Base-by-base conservation (phyloP, 2,888 invertebrate genomes). In the Archips xylosteana region DNA sequence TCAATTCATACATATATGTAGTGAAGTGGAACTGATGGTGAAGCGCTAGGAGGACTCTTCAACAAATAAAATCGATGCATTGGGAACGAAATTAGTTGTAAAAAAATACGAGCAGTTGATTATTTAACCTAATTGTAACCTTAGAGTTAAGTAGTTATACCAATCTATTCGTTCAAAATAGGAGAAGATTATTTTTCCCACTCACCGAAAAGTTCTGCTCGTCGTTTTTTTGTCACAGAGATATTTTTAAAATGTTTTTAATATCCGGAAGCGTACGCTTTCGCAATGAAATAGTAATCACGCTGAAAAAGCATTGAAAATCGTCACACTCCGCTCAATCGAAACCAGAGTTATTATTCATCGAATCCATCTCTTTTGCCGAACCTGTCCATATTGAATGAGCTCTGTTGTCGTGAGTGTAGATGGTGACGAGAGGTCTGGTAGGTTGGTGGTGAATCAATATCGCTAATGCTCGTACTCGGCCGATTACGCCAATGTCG, bases 391-490 rank as follows among this genome's bases (percentile, higher is more conserved):
- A 70, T n/a, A 4, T 39, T n/a, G 13, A 6, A 3, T 32, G 61
- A 13, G 32, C 10, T 12, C 45, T 34, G 51, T 9, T 54, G 51
- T 4, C 13, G 39, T 15, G 23, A 15, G 1, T 6, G 42, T 23
- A 3, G 12, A 2, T 45, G 4, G 42, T 12, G n/a, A 39, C 2
- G 51, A 51, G 61, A n/a, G 69, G 36, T n/a, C 62, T 23, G 32
- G 32, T 6, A 0, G 6, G 63, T 12, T 63, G 70, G 70, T 36
- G 3, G 54, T 8, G 70, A 70, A 70, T 70, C 70, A 70, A 70
- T 70, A 70, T 54, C 70, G 70, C 45, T 70, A 63, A 70, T 70
- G 70, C 70, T 70, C 49, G 70, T 63, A 63, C 70, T 70, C 63
- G 70, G 23, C 34, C 63, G 63, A 70, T 70, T 70, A 63, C 63